Evolutionary conservation across 2,113 vertebrate genomes (phyloP), one percentile per base, ranked within the genome.

Genomic region (Heterochromis multidens): DNA sequence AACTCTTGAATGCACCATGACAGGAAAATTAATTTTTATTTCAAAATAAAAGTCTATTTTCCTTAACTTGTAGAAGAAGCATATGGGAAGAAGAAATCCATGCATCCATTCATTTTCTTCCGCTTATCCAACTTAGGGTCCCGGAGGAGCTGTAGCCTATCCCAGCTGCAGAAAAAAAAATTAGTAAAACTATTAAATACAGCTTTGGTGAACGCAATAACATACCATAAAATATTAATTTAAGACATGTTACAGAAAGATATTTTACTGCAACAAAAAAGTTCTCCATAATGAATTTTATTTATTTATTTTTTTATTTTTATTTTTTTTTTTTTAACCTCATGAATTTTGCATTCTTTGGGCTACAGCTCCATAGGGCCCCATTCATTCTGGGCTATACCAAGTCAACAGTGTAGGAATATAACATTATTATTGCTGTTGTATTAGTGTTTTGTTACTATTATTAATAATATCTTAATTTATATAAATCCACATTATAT

Each of bases 41-140:
- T 92, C 91, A 94, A 89, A 93, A 91, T 93, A 92, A 93, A 84
- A 35, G 79, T 25, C 29, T 6, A 3, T 2, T 43, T 27, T 27
- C 13, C 0, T 14, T 13, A 9, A 29, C 21, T 37, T n/a, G 5
- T 46, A 7, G 27, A 33, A 72, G 10, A 7, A 54, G 17, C 67
- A 52, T 21, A 3, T 21, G 25, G 25, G 6, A 27, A 13, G 1
- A 0, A 0, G 7, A n/a, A 31, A 27, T 37, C n/a, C n/a, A n/a
- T n/a, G n/a, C n/a, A n/a, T n/a, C n/a, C n/a, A n/a, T n/a, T n/a
- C n/a, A n/a, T n/a, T n/a, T n/a, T n/a, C n/a, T n/a, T n/a, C n/a
- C n/a, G n/a, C n/a, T n/a, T n/a, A n/a, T n/a, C n/a, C n/a, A n/a
- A n/a, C n/a, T n/a, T n/a, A n/a, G n/a, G n/a, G n/a, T n/a, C n/a